A percentile compares a stretch with the other conserved stretches of the same genome.
phyloP scores from a whole-genome alignment of 2,113 vertebrate genomes.

The Anhinga rufa region DNA sequence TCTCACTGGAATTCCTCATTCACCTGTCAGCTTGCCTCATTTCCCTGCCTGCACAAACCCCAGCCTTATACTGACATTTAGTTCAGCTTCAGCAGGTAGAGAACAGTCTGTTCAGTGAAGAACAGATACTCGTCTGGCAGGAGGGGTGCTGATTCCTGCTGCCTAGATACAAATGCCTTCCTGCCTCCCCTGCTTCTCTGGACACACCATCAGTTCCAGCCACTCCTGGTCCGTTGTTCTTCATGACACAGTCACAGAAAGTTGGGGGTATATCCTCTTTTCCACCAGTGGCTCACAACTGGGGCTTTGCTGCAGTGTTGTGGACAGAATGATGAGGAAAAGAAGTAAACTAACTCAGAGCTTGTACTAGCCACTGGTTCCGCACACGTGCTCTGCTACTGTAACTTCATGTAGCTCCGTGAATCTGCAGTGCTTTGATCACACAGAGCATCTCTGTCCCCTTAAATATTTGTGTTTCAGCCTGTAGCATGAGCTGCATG shows the following conservation, averaged over 20 bases:
- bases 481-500: neutral
- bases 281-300: neutral
- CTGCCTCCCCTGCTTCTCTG: neutral
- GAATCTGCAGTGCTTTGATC: neutral
- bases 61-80: neutral
- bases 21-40: constrained; percentile 19
- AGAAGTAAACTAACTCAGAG: neutral
- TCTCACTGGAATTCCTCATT: neutral
- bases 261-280: neutral
- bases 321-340: neutral
- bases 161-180: neutral
- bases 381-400: neutral
- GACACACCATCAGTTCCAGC: neutral
- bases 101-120: neutral
- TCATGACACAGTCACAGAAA: neutral
- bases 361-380: neutral
- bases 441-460: neutral
- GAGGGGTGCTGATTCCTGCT: neutral
- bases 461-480: neutral
- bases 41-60: constrained; percentile 18
- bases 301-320: neutral
- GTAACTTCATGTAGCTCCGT: neutral
- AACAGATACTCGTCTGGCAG: neutral
- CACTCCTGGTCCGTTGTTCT: neutral
- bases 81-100: neutral